Evolutionary conservation across 2,113 vertebrate species (phyloP), one percentile per base, ranked within the genome.

Genomic region (Osmerus eperlanus): DNA sequence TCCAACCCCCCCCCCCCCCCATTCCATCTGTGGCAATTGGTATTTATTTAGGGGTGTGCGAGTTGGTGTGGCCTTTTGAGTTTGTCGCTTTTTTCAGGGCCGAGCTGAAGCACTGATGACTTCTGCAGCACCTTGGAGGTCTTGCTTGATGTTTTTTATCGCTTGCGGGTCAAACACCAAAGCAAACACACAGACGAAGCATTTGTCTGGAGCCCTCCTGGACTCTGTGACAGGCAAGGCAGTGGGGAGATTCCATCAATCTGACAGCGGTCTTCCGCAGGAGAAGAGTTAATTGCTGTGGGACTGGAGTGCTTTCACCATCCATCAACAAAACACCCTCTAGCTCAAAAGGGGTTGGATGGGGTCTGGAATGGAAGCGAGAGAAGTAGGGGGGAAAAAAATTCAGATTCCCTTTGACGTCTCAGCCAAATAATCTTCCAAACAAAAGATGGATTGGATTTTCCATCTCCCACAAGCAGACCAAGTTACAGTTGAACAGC

Each of bases 211-310:
- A 65, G 68, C 83, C 79, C 85, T 80, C 71, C 81, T 84, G 88
- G 87, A 82, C 62, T 68, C 70, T 75, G 83, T 85, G 88, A 88
- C 86, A 78, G 82, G 75, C 78, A 74, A 80, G 70, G 18, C 70
- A 36, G 76, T 79, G 78, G 79, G 77, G 81, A 88, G 85, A 89
- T 87, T 89, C 86, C 87, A 87, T 91, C 86, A 90, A 81, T 59
- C 82, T 89, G 92, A 88, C 91, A 88, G 83, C 83, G 70, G 72
- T 78, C 82, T 88, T 86, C 87, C 87, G 85, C 78, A 78, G 83
- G 73, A 89, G 85, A 87, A 85, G 84, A 92, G 90, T 89, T 92
- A 91, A 91, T 91, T 90, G 90, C 87, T 91, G 85, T 87, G 88
- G 91, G 90, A 91, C 86, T 73, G 15, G 74, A 79, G 78, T 72